Evolutionary conservation across 2,797 vertebrate species (phyloP).

Genomic region (Cheirogaleus major): DNA sequence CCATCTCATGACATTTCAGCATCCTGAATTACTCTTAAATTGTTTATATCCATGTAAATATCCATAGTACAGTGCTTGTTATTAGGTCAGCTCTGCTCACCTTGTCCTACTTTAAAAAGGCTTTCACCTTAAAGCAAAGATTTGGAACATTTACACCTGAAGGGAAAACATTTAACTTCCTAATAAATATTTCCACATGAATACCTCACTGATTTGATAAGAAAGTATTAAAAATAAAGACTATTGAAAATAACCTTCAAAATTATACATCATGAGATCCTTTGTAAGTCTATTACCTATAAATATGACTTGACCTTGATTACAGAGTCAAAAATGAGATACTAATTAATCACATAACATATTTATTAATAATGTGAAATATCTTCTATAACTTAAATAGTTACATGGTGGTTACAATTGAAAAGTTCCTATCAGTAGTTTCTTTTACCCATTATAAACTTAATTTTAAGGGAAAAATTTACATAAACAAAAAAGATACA

Average conservation of each 20-base stretch:
- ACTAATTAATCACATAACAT: not conserved
- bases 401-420: not conserved
- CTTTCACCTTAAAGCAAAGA: not conserved
- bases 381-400: not conserved
- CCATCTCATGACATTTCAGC: not conserved
- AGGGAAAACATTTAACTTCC: not conserved
- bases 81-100: not conserved
- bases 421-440: not conserved
- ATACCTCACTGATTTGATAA: not conserved
- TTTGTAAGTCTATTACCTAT: not conserved
- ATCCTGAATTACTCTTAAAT: not conserved
- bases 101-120: not conserved
- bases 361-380: not conserved
- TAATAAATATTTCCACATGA: not conserved
- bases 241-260: not conserved
- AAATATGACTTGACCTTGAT: not conserved
- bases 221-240: not conserved
- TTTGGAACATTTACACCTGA: not conserved
- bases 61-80: not conserved
- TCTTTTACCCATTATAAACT: constrained; percentile 42
- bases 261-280: not conserved
- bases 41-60: not conserved
- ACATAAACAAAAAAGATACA: not conserved
- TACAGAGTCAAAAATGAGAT: not conserved
- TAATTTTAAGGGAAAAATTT: constrained; percentile 32